Base-by-base conservation (phyloP, 2,797 vertebrate species). In the Darevskia nairensis region DNA sequence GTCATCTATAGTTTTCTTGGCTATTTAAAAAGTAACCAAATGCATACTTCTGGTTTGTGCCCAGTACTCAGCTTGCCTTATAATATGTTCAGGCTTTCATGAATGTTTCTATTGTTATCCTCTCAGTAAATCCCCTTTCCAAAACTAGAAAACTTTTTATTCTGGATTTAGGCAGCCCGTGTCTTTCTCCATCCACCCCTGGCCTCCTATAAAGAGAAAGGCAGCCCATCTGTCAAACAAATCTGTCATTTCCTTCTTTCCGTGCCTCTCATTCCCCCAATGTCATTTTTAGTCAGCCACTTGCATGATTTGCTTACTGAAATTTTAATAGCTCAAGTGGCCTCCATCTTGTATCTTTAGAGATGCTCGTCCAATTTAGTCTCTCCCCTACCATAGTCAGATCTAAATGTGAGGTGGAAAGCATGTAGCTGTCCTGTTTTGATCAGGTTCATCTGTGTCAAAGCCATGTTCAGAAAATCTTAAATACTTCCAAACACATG, bases 171-270 rank as follows among this genome's bases (percentile, higher is more conserved):
- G 29, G 74, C 81, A 69, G 64, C 64, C 68, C 35, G 71, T 72
- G 23, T 69, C 46, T 50, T 10, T 23, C 5, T 29, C 19, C 15
- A n/a, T 3, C n/a, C 13, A 41, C 3, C 29, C n/a, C 27, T 17
- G 4, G 61, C n/a, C 55, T 85, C 78, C 83, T 89, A 89, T 75
- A 89, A 89, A 89, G 83, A 89, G 83, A 85, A 85, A 89, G 88
- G 68, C 88, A 85, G 83, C n/a, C 88, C 88, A 89, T 89, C 88
- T 89, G 88, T 89, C 69, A 76, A 89, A 80, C 83, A 89, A 89
- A 89, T 89, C 88, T 89, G 88, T 89, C 88, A 89, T 89, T 89
- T 89, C 88, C 88, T 75, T 89, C 88, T 89, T 89, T 81, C 83
- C 88, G 85, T 81, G 78, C 83, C 71, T 85, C 32, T 85, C 83